These are phyloP conservation scores for Euthynnus affinis DNA, from an alignment of 2,797 vertebrate species.

Conservation along the genomic window DNA sequence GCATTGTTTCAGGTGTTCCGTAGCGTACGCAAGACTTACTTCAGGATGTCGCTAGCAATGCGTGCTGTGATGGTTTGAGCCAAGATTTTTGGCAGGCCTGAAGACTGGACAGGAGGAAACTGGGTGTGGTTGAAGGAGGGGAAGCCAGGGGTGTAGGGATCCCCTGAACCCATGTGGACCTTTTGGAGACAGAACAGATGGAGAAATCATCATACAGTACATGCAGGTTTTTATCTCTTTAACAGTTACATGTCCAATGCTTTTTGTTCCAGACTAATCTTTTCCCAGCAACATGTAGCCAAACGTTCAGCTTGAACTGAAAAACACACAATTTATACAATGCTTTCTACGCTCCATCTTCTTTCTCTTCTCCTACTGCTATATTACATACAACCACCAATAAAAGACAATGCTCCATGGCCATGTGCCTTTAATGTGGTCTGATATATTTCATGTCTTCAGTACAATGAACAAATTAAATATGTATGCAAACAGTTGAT, in stretches of 20 bases:
- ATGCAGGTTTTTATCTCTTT: too few relatives aligned
- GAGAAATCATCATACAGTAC: too few relatives aligned
- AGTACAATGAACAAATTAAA: not conserved
- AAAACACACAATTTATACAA: too few relatives aligned
- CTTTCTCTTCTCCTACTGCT: too few relatives aligned
- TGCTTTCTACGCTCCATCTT: not conserved
- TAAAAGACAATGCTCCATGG: not conserved
- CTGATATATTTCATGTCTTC: not conserved
- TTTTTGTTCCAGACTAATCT: too few relatives aligned
- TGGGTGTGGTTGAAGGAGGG: slow-evolving; percentile 98
- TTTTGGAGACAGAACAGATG: slow-evolving; percentile 60
- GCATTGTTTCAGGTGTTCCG: not conserved
- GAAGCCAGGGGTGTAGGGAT: slow-evolving; percentile 96
- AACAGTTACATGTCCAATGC: too few relatives aligned
- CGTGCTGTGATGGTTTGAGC: slow-evolving; percentile 90
- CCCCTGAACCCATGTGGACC: slow-evolving; percentile 96
- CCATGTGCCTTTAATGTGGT: not conserved
- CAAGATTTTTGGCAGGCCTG: slow-evolving; percentile 90
- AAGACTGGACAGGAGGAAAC: slow-evolving; percentile 92
- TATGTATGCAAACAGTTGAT: not conserved
- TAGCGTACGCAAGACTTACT: slow-evolving; percentile 68
- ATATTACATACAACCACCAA: not conserved
- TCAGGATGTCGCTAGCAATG: slow-evolving; percentile 79
- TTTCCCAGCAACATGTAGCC: too few relatives aligned
- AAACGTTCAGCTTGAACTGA: too few relatives aligned